These are phyloP conservation scores for Aurelia coerulea DNA, from an alignment of 30 jellyfish, hydroid and myxozoan genomes.

Conservation along the genomic window DNA sequence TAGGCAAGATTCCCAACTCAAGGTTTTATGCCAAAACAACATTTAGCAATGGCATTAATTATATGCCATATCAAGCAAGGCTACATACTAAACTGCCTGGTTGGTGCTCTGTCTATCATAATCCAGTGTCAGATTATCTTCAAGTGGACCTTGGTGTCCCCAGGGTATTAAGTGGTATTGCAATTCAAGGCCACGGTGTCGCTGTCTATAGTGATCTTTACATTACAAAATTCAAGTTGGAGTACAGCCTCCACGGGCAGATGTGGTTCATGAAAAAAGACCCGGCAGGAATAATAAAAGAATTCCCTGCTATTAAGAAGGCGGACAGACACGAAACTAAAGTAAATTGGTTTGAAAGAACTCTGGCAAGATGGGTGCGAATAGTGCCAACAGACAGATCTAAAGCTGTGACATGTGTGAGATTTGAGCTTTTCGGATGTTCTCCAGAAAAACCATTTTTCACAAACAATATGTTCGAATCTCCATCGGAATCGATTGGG, in stretches of 20 bases:
- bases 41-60: neutral
- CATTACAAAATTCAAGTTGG: neutral
- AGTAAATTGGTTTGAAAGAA: constrained; percentile 31
- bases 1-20: constrained; percentile 24
- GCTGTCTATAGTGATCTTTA: no score
- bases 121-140: constrained; percentile 46
- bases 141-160: constrained; percentile 47
- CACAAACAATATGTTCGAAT: neutral
- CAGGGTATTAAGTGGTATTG: constrained; percentile 28
- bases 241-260: neutral
- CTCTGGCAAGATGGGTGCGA: constrained; percentile 21
- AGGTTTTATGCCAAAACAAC: constrained; percentile 39
- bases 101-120: constrained; percentile 36
- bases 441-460: neutral
- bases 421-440: constrained; percentile 62
- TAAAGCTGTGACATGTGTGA: neutral
- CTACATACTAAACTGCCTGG: neutral
- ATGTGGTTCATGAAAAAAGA: neutral
- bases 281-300: no score
- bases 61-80: neutral
- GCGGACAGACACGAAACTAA: no score
- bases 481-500: neutral
- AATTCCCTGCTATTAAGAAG: no score
- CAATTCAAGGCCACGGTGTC: constrained; percentile 5
- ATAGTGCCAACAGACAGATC: constrained; percentile 18